Evolutionary conservation across 2,797 vertebrate species (phyloP).

Genomic region (Syncerus caffer): DNA sequence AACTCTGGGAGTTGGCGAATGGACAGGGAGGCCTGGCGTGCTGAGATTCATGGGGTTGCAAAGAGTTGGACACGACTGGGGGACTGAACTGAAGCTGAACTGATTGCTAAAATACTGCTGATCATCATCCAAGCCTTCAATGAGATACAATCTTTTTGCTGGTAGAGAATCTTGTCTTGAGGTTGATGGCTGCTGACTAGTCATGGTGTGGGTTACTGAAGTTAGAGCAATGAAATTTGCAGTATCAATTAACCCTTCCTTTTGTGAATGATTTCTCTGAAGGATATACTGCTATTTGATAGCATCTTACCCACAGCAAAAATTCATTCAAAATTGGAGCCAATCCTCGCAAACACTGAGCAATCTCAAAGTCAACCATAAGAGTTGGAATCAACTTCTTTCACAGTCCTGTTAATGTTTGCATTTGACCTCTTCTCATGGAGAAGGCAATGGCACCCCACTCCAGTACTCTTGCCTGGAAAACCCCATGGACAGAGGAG

Average conservation of each 20-base stretch:
- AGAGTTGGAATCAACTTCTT: background rate
- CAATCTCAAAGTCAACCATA: background rate
- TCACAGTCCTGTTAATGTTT: background rate
- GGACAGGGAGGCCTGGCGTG: no score
- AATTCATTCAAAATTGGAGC: background rate
- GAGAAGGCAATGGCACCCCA: no score
- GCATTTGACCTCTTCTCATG: background rate
- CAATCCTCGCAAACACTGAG: background rate
- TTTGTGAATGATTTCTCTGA: background rate
- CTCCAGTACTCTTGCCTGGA: no score
- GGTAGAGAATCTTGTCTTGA: background rate
- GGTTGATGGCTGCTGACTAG: background rate
- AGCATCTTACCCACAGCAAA: background rate
- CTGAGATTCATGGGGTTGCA: no score
- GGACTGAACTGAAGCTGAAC: no score
- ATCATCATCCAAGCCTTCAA: background rate
- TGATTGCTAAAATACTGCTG: background rate
- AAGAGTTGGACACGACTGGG: no score
- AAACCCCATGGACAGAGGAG: no score
- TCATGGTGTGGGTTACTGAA: background rate
- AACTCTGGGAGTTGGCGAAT: no score
- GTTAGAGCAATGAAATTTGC: background rate
- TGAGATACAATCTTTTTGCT: background rate
- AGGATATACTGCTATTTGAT: background rate
- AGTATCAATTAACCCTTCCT: background rate